Conservation (phyloP, 2,888 invertebrate genomes). For the Agonopterix alstromeriana region DNA sequence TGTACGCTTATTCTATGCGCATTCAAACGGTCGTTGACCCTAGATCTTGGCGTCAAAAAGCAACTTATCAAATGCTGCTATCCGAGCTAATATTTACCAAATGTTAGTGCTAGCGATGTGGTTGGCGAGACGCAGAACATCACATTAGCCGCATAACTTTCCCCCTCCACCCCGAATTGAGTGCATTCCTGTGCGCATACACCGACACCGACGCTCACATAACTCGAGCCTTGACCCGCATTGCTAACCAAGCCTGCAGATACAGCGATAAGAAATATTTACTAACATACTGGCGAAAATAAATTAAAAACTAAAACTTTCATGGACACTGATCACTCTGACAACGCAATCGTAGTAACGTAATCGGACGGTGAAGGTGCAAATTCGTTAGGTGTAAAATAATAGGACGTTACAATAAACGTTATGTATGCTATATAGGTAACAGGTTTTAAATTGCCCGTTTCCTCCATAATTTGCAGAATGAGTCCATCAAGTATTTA, state of each 20-base stretch:
- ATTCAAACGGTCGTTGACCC: slow-evolving; percentile 1
- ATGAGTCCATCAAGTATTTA: no score
- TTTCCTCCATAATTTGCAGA: no score
- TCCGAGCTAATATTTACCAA: background rate
- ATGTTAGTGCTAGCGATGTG: background rate
- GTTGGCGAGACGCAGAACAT: slow-evolving; percentile 13
- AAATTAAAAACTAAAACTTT: slow-evolving; percentile 2
- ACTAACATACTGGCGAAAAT: slow-evolving; percentile 1
- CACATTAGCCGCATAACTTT: slow-evolving; percentile 16
- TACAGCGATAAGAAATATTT: slow-evolving; percentile 29
- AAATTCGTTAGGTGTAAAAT: no score
- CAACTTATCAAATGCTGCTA: no score
- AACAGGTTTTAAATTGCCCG: no score
- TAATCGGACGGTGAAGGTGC: no score
- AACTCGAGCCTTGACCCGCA: slow-evolving; percentile 59
- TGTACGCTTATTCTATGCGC: background rate
- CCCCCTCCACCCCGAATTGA: slow-evolving; percentile 23
- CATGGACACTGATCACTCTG: background rate
- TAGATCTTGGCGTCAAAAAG: background rate
- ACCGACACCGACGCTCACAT: slow-evolving; percentile 38
- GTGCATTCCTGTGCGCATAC: slow-evolving; percentile 34
- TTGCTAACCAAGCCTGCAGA: slow-evolving; percentile 48
- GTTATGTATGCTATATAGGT: no score
- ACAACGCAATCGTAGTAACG: background rate
- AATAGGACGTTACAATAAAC: no score